Conservation (phyloP, 2,797 vertebrate species). For the Monodelphis domestica region DNA sequence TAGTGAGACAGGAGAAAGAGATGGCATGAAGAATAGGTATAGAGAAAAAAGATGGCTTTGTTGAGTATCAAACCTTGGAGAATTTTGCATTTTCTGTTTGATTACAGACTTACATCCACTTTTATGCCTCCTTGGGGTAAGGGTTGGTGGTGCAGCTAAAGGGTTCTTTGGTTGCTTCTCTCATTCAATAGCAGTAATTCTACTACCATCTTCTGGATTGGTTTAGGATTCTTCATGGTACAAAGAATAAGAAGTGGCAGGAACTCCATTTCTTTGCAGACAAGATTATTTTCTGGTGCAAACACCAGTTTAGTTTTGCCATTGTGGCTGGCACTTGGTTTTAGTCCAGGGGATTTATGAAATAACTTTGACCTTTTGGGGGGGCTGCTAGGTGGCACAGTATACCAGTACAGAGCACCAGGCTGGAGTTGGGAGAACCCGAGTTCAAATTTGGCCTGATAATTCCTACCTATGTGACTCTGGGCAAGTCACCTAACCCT, state of each 20-base stretch:
- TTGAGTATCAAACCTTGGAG: background rate
- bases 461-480: too few relatives aligned
- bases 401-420: too few relatives aligned
- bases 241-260: background rate
- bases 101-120: background rate
- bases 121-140: background rate
- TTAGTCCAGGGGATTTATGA: conserved; percentile 13
- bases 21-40: background rate
- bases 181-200: background rate
- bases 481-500: too few relatives aligned
- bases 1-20: background rate
- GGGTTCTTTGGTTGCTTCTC: background rate
- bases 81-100: too few relatives aligned
- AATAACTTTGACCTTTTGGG: too few relatives aligned
- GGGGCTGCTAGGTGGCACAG: too few relatives aligned
- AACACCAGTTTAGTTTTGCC: background rate
- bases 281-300: background rate
- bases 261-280: background rate
- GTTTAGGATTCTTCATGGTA: too few relatives aligned
- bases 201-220: background rate
- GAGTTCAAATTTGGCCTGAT: too few relatives aligned
- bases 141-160: background rate
- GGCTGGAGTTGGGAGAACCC: too few relatives aligned
- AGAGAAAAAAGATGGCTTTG: background rate
- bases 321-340: background rate